phyloP scores from a whole-genome alignment of 2,797 vertebrate species.

The Alcedo atthis region DNA sequence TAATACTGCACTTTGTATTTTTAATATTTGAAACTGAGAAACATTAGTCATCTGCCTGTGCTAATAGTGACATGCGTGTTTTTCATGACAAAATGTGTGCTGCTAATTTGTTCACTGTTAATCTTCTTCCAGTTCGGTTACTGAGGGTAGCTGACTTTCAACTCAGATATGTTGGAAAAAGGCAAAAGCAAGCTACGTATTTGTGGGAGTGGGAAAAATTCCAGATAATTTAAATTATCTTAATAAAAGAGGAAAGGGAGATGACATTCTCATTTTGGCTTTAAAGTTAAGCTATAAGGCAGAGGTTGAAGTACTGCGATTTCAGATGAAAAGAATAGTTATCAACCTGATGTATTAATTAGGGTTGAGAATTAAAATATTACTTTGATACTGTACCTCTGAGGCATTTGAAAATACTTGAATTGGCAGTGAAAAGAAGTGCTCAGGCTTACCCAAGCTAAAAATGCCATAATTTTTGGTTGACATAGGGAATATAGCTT shows the following conservation, averaged over 20 bases:
- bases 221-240: not conserved
- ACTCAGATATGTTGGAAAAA: not conserved
- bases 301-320: constrained; percentile 30
- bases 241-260: not conserved
- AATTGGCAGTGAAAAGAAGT: constrained; percentile 18
- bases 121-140: not conserved
- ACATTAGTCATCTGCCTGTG: not conserved
- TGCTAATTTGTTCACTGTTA: not conserved
- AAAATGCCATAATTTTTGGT: constrained; percentile 14
- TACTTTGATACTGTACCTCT: not conserved
- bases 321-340: constrained; percentile 46
- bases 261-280: not conserved
- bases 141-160: not conserved
- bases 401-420: not conserved
- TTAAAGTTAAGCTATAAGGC: constrained; percentile 6
- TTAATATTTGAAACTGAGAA: constrained; percentile 12
- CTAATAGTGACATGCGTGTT: not conserved
- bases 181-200: not conserved
- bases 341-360: constrained; percentile 50
- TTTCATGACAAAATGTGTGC: not conserved
- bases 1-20: not conserved
- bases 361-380: constrained; percentile 50
- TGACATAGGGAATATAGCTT: constrained; percentile 11
- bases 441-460: not conserved
- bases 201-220: not conserved